Evolutionary conservation across 1,140 invertebrate species (phyloP).

Genomic region (Wiebesia pumilae): DNA sequence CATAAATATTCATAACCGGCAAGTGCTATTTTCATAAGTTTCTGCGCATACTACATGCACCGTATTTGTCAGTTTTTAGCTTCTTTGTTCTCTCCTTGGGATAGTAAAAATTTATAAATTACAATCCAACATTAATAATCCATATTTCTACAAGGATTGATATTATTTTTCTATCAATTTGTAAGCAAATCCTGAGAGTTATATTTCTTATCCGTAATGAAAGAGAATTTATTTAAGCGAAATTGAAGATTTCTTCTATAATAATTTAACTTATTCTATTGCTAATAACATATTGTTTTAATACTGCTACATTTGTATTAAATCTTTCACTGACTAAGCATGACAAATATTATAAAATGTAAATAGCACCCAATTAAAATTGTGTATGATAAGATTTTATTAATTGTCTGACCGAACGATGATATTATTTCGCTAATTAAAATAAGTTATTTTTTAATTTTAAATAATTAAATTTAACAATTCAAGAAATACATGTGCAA

Average conservation of each 20-base stretch:
- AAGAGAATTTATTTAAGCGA: background rate
- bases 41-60: background rate
- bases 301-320: background rate
- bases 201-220: background rate
- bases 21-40: conserved; percentile 13
- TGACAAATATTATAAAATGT: background rate
- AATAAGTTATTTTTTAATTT: no score
- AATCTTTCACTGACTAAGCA: background rate
- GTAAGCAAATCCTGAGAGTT: background rate
- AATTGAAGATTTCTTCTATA: background rate
- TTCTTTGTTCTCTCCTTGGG: background rate
- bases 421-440: background rate
- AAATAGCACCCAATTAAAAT: background rate
- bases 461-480: no score
- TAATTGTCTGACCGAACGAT: no score
- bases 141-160: background rate
- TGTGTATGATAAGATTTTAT: background rate
- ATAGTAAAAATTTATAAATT: background rate
- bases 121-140: background rate
- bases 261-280: background rate
- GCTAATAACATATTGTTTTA: background rate
- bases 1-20: background rate
- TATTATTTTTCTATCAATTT: background rate
- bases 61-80: background rate
- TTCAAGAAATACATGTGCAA: no score